phyloP scores from a whole-genome alignment of 2,113 vertebrate genomes.

The Buteo buteo region DNA sequence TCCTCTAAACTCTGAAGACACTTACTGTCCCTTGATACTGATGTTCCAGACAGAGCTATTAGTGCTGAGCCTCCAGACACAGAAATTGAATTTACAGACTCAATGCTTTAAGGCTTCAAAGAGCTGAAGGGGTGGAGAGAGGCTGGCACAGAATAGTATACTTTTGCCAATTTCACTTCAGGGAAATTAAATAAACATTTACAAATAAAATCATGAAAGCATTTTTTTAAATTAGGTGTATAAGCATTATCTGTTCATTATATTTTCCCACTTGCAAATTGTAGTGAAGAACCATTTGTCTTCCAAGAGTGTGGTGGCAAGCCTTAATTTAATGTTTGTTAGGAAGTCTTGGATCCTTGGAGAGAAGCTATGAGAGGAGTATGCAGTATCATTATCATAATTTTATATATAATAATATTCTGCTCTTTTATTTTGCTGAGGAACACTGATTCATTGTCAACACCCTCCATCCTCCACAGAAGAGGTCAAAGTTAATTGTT shows the following conservation, averaged over 20 bases:
- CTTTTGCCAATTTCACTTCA: background rate
- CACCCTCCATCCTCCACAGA: background rate
- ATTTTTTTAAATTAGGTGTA: background rate
- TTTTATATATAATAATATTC: background rate
- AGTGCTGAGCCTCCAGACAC: slow-evolving; percentile 5
- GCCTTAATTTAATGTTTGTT: slow-evolving; percentile 18
- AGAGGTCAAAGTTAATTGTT: background rate
- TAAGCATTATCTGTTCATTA: slow-evolving; percentile 22
- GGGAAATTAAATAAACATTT: slow-evolving; percentile 42
- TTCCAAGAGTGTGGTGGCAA: background rate
- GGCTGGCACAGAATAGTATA: background rate
- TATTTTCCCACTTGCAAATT: background rate
- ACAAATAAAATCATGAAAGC: slow-evolving; percentile 12
- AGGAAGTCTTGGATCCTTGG: background rate
- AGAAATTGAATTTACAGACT: slow-evolving; percentile 39
- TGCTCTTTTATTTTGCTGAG: background rate
- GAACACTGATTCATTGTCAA: background rate
- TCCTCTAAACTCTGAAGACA: background rate
- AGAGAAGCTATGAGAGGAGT: background rate
- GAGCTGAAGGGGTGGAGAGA: background rate
- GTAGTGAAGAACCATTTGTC: background rate
- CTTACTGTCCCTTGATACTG: background rate
- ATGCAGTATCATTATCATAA: background rate
- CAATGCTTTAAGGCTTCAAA: background rate
- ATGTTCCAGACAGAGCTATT: slow-evolving; percentile 52